Percentiles rank a stretch among this genome's conserved stretches.
phyloP scores from a whole-genome alignment of 2,888 invertebrate species.

The Subacronicta megacephala region DNA sequence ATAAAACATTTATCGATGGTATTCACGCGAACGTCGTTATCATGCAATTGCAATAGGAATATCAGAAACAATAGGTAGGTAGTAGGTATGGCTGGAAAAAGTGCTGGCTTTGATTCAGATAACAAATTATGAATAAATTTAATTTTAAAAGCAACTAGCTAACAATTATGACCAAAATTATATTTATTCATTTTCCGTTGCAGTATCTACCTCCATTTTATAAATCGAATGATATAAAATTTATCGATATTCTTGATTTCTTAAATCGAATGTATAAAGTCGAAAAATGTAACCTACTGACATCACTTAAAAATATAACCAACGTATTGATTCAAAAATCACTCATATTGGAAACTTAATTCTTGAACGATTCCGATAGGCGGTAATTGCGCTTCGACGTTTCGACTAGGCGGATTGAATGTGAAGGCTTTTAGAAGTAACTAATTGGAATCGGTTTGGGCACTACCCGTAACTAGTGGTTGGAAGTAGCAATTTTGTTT shows the following conservation, averaged over 20 bases:
- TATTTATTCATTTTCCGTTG: no score
- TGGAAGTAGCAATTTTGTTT: slow-evolving; percentile 17
- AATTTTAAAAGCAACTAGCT: no score
- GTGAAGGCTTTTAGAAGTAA: slow-evolving; percentile 50
- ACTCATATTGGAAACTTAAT: slow-evolving; percentile 62
- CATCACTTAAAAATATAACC: slow-evolving; percentile 51
- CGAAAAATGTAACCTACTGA: slow-evolving; percentile 1
- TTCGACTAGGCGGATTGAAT: slow-evolving; percentile 58
- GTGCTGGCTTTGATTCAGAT: neutral
- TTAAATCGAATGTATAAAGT: slow-evolving; percentile 5
- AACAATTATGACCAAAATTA: no score
- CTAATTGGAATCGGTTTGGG: slow-evolving; percentile 48
- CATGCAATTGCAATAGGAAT: slow-evolving; percentile 26
- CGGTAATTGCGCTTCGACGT: slow-evolving; percentile 55
- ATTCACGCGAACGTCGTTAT: slow-evolving; percentile 32
- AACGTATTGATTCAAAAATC: slow-evolving; percentile 55
- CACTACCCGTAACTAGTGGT: slow-evolving; percentile 24
- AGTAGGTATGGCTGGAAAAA: neutral
- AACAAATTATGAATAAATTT: neutral
- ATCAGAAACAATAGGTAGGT: slow-evolving; percentile 9
- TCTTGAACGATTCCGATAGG: slow-evolving; percentile 54
- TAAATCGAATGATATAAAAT: no score
- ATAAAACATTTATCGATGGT: slow-evolving; percentile 26
- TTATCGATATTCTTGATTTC: neutral
- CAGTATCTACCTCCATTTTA: no score